phyloP scores from a whole-genome alignment of 2,888 invertebrate species.

The Gandaritis pyraliata region DNA sequence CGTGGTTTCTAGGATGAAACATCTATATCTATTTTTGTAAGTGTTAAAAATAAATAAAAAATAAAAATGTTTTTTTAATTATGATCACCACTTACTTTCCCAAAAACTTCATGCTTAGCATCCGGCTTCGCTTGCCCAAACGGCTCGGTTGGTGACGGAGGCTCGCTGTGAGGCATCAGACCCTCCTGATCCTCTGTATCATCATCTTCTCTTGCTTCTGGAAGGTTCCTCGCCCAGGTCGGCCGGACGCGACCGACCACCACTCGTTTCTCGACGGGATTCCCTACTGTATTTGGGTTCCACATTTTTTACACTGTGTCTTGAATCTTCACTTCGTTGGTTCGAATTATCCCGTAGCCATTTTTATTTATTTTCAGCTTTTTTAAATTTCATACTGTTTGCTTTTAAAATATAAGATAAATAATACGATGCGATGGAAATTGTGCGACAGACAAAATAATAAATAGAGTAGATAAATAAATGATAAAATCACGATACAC shows the following conservation, averaged over 20 bases:
- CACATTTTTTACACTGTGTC: constrained; percentile 61
- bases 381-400: constrained; percentile 5
- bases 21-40: no score
- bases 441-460: neutral
- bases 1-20: no score
- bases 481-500: no score
- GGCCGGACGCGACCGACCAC: constrained; percentile 84
- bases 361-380: constrained; percentile 9
- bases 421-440: constrained; percentile 5
- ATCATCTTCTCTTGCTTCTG: constrained; percentile 75
- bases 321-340: constrained; percentile 14
- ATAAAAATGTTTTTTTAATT: no score
- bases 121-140: constrained; percentile 75
- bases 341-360: constrained; percentile 20
- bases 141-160: constrained; percentile 72
- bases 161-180: constrained; percentile 76
- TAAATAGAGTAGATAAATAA: no score
- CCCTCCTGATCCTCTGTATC: constrained; percentile 71
- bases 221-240: constrained; percentile 81
- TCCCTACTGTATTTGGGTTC: constrained; percentile 78
- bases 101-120: constrained; percentile 83
- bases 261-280: constrained; percentile 85
- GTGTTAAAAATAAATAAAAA: no score
- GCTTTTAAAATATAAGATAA: neutral
- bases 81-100: constrained; percentile 81